Evolutionary conservation across 2,797 vertebrate species (phyloP).

Genomic region (Sarcophilus harrisii): DNA sequence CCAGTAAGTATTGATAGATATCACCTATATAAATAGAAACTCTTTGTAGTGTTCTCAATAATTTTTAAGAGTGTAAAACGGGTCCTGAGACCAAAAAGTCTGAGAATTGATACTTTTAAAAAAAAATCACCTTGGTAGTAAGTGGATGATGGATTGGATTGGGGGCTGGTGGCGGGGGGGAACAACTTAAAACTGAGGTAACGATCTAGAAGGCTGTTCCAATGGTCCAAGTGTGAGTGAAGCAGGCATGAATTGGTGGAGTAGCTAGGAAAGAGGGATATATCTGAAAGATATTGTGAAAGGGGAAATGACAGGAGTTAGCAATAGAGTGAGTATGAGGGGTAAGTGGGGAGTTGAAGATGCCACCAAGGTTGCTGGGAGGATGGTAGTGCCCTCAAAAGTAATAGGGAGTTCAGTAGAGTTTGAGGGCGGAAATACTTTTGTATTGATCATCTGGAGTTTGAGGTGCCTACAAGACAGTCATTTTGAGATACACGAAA

Average conservation of each 20-base stretch:
- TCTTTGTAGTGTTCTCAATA: not conserved
- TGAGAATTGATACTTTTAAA: not conserved
- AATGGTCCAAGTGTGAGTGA: not conserved
- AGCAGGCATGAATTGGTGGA: not conserved
- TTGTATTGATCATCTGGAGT: not conserved
- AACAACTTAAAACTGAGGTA: not conserved
- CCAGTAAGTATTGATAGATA: not conserved
- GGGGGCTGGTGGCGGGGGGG: rapidly evolving
- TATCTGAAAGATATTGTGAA: not conserved
- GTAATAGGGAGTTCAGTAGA: not conserved
- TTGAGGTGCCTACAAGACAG: not conserved
- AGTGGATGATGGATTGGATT: not conserved
- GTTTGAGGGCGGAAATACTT: not conserved
- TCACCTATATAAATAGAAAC: not conserved
- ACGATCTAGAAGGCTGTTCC: not conserved
- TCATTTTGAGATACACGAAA: not conserved
- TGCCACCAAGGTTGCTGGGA: not conserved
- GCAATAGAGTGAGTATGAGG: not conserved
- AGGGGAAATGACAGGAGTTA: not conserved
- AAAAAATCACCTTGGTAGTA: not conserved
- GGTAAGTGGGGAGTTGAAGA: not conserved
- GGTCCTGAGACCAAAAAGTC: not conserved
- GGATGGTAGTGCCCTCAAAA: not conserved
- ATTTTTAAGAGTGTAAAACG: not conserved
- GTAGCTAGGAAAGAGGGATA: not conserved